A percentile compares a stretch with the other conserved stretches of the same genome.
These are phyloP conservation scores for Tanypteryx hageni DNA, from an alignment of 2,888 invertebrate species.

Conservation along the genomic window DNA sequence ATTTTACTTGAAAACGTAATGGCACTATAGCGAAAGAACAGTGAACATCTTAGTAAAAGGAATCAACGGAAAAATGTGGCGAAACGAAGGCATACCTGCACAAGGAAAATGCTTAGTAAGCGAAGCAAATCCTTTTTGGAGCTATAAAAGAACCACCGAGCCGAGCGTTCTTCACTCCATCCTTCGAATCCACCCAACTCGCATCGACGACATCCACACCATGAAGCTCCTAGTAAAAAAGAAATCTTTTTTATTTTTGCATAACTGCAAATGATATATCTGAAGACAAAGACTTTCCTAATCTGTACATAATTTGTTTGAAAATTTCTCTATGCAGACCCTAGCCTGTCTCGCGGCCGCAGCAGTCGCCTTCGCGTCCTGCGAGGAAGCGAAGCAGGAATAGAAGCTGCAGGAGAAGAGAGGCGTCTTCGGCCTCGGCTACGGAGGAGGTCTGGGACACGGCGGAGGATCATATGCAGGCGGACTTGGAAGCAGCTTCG, in stretches of 20 bases:
- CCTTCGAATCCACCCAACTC: background rate
- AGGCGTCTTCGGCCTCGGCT: slow-evolving; percentile 66
- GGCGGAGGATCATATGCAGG: background rate
- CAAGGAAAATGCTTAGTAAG: background rate
- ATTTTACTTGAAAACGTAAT: too few relatives aligned
- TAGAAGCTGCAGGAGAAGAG: slow-evolving; percentile 67
- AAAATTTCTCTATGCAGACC: background rate
- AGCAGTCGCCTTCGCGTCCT: background rate
- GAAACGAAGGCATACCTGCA: background rate
- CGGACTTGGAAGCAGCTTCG: background rate
- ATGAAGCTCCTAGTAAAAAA: background rate
- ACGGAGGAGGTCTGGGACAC: slow-evolving; percentile 49
- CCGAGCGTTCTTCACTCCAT: background rate
- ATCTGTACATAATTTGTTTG: background rate
- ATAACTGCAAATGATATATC: too few relatives aligned
- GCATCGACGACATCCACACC: background rate
- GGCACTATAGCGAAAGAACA: background rate
- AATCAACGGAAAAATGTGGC: background rate
- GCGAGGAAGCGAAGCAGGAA: slow-evolving; percentile 34
- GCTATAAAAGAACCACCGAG: background rate
- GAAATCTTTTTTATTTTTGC: background rate
- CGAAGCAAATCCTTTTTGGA: background rate
- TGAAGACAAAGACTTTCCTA: background rate
- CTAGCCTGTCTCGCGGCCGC: background rate
- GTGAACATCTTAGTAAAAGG: background rate